Base-by-base conservation (phyloP, 2,113 vertebrate genomes). In the Myanophis thanlyinensis region DNA sequence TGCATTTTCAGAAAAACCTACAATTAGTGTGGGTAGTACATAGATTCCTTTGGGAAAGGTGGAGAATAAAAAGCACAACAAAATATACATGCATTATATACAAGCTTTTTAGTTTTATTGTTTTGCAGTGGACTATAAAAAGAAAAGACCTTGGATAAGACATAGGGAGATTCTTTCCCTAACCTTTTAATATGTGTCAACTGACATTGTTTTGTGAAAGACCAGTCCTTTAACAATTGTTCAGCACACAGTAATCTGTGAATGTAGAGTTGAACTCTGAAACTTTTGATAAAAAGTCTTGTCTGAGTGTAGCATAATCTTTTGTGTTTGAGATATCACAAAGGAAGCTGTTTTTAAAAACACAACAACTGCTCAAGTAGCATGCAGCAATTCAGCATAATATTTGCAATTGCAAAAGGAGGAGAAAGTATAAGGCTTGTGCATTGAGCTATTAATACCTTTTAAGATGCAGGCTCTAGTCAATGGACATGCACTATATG, bases 1-100 rank as follows among this genome's bases (percentile, higher is more conserved):
- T 97, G 97, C 98, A 98, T 98, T 98, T 98, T 98, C 98, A 98
- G 98, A 98, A 98, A 98, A 98, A 98, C 98, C 98, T 98, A 98
- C 98, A 98, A 98, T 98, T 98, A 98, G 98, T 98, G 98, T 98
- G 98, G 98, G 98, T 98, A 97, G 98, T 97, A 97, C 97, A 98
- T 97, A 97, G 96, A 97, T 97, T 98, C 98, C 98, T 98, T 97
- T 94, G 98, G 98, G 98, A 98, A 98, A 98, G 97, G 97, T 97
- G 89, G 95, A 96, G 97, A 97, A 96, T 97, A 95, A 96, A 95
- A 94, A 89, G 13, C 10, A 0, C 85, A 95, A 90, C 95, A 96
- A 97, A 97, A 97, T 95, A 96, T 94, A 95, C 95, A 96, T 73
- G 94, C 96, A 96, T 96, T 96, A 96, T 96, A 94, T 90, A 94